Conservation (phyloP, 2,888 invertebrate species). For the Sphaerophoria rueppellii region DNA sequence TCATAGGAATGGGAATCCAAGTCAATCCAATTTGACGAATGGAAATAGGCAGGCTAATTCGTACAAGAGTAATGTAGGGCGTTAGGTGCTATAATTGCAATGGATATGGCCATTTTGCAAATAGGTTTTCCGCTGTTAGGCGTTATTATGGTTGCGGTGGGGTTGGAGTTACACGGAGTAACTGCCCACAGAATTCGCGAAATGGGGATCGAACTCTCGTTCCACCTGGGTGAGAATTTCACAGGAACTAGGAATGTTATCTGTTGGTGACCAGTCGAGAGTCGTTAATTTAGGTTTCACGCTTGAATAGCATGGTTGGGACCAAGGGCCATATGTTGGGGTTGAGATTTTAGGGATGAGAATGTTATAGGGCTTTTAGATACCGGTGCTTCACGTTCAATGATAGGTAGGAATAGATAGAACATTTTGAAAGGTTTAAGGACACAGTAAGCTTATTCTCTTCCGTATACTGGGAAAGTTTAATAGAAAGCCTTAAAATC, state of each 20-base stretch:
- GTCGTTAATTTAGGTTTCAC: too few relatives aligned
- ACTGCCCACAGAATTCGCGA: not conserved
- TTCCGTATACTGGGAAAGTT: constrained; percentile 7
- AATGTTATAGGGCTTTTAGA: constrained; percentile 2
- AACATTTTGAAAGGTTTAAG: not conserved
- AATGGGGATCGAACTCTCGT: not conserved
- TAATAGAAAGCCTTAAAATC: too few relatives aligned
- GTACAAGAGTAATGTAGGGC: not conserved
- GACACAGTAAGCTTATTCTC: not conserved
- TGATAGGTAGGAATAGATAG: not conserved
- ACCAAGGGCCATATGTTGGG: too few relatives aligned
- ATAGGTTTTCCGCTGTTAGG: not conserved
- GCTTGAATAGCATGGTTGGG: too few relatives aligned
- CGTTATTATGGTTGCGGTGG: constrained; percentile 1
- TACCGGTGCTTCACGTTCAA: not conserved
- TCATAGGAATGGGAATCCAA: too few relatives aligned
- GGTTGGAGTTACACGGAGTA: not conserved
- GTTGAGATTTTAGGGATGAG: too few relatives aligned
- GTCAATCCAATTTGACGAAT: too few relatives aligned
- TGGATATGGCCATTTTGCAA: constrained; percentile 5
- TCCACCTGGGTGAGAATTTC: too few relatives aligned
- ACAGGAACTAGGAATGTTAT: too few relatives aligned
- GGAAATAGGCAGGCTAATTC: too few relatives aligned
- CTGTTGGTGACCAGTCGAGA: too few relatives aligned
- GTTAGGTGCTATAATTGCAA: not conserved